Base-by-base conservation (phyloP, 2,797 vertebrate genomes). In the Peromyscus eremicus region DNA sequence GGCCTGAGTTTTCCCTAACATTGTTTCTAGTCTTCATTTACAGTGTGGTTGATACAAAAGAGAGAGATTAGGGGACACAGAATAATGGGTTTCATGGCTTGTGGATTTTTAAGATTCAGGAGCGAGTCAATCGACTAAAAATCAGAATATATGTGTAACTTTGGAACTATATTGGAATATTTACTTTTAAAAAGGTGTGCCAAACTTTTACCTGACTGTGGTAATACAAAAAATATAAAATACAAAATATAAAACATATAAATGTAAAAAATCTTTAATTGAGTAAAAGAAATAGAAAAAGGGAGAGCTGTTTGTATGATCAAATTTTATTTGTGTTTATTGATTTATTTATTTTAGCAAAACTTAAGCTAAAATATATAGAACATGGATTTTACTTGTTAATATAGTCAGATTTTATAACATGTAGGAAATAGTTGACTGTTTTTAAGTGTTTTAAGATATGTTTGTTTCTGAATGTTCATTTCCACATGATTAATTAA, bases 161-260 rank as follows among this genome's bases (percentile, higher is more conserved):
- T 64, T 87, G 9, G 2, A 92, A 55, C 80, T 87, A 7, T 73
- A 55, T 92, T 90, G 19, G 19, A 68, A 70, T 92, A 32, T 64
- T 60, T 46, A 75, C 88, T 96, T 64, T 95, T 75, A 89, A 82
- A 60, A 1, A 82, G 2, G 49, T 73, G 95, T 95, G n/a, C 21
- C 27, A 17, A 85, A 75, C 32, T 43, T 2, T 16, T 71, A 29
- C 2, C 1, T 85, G 66, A 57, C 2, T 82, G 3, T 3, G 7
- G 52, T 13, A 34, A 77, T 17, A 83, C 4, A 66, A 29, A 77
- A 46, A 3, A 29, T 46, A 46, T n/a, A n/a, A n/a, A n/a, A n/a
- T n/a, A n/a, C n/a, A n/a, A n/a, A n/a, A n/a, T n/a, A n/a, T n/a
- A n/a, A n/a, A n/a, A 64, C 43, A 46, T 64, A 21, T 12, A 83